These are phyloP conservation scores for Neoaliturus tenellus DNA, from an alignment of 2,888 invertebrate genomes.

Conservation along the genomic window DNA sequence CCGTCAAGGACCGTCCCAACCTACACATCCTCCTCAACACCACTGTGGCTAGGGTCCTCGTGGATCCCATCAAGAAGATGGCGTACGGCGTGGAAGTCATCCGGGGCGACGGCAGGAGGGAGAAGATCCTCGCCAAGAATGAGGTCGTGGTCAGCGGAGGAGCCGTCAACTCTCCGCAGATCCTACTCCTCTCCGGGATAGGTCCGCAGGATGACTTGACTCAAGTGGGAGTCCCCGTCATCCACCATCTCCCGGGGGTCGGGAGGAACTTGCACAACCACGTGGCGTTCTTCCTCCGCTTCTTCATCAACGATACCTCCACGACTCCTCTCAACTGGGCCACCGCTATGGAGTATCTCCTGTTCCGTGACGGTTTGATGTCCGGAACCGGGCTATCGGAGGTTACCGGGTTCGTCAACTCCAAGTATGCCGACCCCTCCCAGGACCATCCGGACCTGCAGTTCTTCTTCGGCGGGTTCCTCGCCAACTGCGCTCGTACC, in stretches of 20 bases:
- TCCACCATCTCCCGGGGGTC: constrained; percentile 87
- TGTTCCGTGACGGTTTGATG: constrained; percentile 93
- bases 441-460: constrained; percentile 91
- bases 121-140: constrained; percentile 77
- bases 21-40: constrained; percentile 90
- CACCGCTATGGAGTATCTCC: constrained; percentile 92
- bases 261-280: constrained; percentile 92
- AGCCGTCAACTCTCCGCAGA: constrained; percentile 95
- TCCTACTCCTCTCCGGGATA: constrained; percentile 93
- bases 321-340: constrained; percentile 94
- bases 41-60: constrained; percentile 85
- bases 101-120: constrained; percentile 62
- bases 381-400: constrained; percentile 92
- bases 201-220: constrained; percentile 85
- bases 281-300: constrained; percentile 87
- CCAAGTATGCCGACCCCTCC: constrained; percentile 84
- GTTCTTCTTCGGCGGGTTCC: constrained; percentile 90
- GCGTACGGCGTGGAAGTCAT: constrained; percentile 76
- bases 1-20: constrained; percentile 84
- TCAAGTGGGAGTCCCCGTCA: constrained; percentile 77
- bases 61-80: constrained; percentile 80
- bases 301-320: constrained; percentile 89
- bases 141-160: constrained; percentile 82
- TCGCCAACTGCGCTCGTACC: constrained; percentile 90
- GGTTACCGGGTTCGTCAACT: constrained; percentile 89